Evolutionary conservation across 2,113 vertebrate species (phyloP).

Genomic region (Hippocampus barbouri): DNA sequence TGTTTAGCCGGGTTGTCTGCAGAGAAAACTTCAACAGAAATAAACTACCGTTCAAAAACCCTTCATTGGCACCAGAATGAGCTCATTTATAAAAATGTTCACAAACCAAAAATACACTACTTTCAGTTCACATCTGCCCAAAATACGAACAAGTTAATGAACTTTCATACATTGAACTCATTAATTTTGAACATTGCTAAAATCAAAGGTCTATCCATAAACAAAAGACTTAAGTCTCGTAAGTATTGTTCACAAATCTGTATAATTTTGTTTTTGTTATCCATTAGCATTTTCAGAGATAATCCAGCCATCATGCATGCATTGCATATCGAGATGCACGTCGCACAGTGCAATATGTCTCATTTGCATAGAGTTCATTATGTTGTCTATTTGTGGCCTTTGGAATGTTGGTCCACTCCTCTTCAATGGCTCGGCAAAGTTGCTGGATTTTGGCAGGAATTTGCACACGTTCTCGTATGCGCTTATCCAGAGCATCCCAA

Average conservation of each 20-base stretch:
- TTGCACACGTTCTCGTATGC: no score
- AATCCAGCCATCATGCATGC: background rate
- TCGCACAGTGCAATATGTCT: background rate
- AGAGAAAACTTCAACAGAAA: no score
- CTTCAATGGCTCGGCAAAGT: background rate
- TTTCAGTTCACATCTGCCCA: no score
- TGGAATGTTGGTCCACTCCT: background rate
- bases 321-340: background rate
- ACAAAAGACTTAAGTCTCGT: background rate
- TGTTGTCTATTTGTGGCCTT: background rate
- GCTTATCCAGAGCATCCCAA: no score
- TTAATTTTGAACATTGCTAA: background rate
- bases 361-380: background rate
- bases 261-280: background rate
- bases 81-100: no score
- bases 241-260: background rate
- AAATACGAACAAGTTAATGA: no score
- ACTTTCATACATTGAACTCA: no score
- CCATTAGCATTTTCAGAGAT: background rate
- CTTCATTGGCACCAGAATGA: no score
- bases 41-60: no score
- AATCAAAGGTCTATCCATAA: background rate
- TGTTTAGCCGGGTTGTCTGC: no score
- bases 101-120: no score
- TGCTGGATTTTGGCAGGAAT: background rate